Evolutionary conservation across 2,888 invertebrate species (phyloP).

Genomic region (Meganola albula): DNA sequence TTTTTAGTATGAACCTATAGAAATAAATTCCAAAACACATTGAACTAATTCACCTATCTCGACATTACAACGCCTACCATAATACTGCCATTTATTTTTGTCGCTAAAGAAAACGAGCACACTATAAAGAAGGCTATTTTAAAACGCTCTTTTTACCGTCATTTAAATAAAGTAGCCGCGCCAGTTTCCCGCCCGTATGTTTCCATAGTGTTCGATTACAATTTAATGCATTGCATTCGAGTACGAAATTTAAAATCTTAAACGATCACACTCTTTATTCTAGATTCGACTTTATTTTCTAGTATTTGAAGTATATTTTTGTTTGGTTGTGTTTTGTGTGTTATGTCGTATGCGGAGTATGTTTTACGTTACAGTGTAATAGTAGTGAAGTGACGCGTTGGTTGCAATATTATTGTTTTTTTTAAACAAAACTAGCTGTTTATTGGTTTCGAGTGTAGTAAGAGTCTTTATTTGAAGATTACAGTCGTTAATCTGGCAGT

Average conservation of each 20-base stretch:
- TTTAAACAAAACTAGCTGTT: conserved; percentile 46
- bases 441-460: conserved; percentile 42
- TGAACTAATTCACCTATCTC: conserved; percentile 5
- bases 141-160: conserved; percentile 27
- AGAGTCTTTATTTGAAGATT: conserved; percentile 29
- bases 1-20: neutral
- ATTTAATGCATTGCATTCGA: conserved; percentile 69
- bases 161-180: conserved; percentile 29
- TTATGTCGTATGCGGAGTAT: conserved; percentile 35
- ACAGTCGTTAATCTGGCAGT: too few species aligned
- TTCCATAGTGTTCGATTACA: conserved; percentile 70
- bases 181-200: conserved; percentile 29
- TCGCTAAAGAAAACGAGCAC: conserved; percentile 21
- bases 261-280: conserved; percentile 19
- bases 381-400: conserved; percentile 56
- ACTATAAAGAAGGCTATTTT: conserved; percentile 28
- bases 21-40: neutral
- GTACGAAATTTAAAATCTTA: conserved; percentile 58
- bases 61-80: neutral
- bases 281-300: conserved; percentile 28
- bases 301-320: conserved; percentile 19
- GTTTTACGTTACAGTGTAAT: conserved; percentile 49
- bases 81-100: conserved; percentile 12
- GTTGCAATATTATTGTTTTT: conserved; percentile 45
- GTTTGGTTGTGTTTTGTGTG: conserved; percentile 11